Evolutionary conservation across 1,140 invertebrate genomes (phyloP).

Genomic region (Bacillus rossius): DNA sequence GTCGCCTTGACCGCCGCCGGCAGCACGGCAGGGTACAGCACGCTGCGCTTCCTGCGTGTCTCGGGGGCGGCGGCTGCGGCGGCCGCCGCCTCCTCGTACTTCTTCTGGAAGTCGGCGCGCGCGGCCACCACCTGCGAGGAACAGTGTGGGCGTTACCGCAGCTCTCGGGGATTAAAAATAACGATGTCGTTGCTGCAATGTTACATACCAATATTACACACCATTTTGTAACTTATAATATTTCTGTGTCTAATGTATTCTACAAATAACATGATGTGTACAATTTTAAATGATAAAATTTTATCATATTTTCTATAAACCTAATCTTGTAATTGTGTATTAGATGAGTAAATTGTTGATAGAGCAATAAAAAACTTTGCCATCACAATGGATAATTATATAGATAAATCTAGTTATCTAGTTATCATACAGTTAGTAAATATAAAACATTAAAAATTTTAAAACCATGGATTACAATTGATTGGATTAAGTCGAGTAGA

Average conservation of each 20-base stretch:
- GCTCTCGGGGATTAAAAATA: too few relatives aligned
- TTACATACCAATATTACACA: not conserved
- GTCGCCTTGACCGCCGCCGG: conserved; percentile 7
- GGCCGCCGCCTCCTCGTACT: conserved; percentile 16
- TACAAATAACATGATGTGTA: not conserved
- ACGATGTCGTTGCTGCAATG: not conserved
- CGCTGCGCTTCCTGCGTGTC: not conserved
- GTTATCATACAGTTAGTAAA: too few relatives aligned
- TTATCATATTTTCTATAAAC: not conserved
- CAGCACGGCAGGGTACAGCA: not conserved
- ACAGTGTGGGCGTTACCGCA: not conserved
- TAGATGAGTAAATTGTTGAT: too few relatives aligned
- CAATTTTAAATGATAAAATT: not conserved
- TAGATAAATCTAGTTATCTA: too few relatives aligned
- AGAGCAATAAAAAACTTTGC: too few relatives aligned
- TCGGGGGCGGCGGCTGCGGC: conserved; percentile 16
- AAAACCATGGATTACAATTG: too few relatives aligned
- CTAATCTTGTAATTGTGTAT: too few relatives aligned
- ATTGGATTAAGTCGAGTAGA: too few relatives aligned
- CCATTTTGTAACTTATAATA: not conserved
- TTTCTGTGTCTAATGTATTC: not conserved
- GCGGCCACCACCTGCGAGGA: conserved; percentile 16
- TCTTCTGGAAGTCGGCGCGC: conserved; percentile 16
- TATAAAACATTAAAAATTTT: too few relatives aligned
- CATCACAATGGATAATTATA: too few relatives aligned